phyloP scores from a whole-genome alignment of 2,888 invertebrate species.

The Habroteleia sp. region DNA sequence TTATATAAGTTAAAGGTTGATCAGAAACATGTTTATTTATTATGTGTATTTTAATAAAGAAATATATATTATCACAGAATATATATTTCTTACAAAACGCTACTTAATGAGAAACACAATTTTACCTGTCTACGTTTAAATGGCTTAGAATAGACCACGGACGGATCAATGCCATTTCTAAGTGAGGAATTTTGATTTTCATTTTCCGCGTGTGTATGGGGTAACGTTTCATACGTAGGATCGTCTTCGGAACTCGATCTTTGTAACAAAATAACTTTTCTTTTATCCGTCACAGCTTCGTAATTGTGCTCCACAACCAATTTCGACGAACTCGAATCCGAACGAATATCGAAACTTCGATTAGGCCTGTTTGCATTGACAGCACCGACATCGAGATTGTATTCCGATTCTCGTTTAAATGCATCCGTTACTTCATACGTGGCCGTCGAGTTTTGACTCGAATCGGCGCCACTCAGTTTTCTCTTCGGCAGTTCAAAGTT shows the following conservation, averaged over 20 bases:
- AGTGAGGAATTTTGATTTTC: slow-evolving; percentile 24
- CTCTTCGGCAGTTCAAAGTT: slow-evolving; percentile 19
- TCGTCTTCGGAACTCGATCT: slow-evolving; percentile 80
- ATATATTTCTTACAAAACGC: too few species aligned
- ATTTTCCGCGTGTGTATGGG: slow-evolving; percentile 81
- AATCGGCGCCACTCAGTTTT: slow-evolving; percentile 1
- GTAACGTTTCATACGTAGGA: slow-evolving; percentile 90
- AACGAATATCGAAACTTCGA: slow-evolving; percentile 14
- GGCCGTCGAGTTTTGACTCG: slow-evolving; percentile 68
- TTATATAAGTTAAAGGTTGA: too few species aligned
- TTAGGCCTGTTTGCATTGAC: background rate
- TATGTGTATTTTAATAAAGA: too few species aligned
- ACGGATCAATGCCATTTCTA: slow-evolving; percentile 70
- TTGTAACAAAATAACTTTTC: slow-evolving; percentile 68
- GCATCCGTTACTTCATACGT: slow-evolving; percentile 42
- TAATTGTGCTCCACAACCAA: slow-evolving; percentile 85
- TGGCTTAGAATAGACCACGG: slow-evolving; percentile 71
- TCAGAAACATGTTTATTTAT: too few species aligned
- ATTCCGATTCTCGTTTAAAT: slow-evolving; percentile 26
- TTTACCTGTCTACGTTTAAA: slow-evolving; percentile 75
- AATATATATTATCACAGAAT: too few species aligned
- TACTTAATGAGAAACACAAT: too few species aligned
- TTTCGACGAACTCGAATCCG: slow-evolving; percentile 25
- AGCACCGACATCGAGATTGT: slow-evolving; percentile 4
- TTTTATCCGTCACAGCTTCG: slow-evolving; percentile 84